Evolutionary conservation across 2,888 invertebrate genomes (phyloP).

Genomic region (Meliscaeva auricollis): DNA sequence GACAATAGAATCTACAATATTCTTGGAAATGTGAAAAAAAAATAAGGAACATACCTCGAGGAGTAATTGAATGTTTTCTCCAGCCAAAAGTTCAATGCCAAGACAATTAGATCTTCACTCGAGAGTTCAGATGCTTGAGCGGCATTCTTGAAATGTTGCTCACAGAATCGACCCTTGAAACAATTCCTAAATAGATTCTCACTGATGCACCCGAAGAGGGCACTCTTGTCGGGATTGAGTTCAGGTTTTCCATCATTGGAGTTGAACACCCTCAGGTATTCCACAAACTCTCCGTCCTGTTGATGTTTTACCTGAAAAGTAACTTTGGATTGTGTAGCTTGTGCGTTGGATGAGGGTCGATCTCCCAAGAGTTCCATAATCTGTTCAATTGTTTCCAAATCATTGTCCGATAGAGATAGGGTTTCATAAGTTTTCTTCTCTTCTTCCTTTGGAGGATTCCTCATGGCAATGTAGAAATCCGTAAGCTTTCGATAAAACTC

Average conservation of each 20-base stretch:
- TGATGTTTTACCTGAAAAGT: slow-evolving; percentile 86
- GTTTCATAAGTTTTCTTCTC: slow-evolving; percentile 77
- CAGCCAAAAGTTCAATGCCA: slow-evolving; percentile 90
- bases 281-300: slow-evolving; percentile 86
- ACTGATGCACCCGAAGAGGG: slow-evolving; percentile 80
- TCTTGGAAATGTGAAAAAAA: background rate
- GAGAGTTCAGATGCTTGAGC: slow-evolving; percentile 78
- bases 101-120: slow-evolving; percentile 88
- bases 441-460: slow-evolving; percentile 76
- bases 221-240: slow-evolving; percentile 81
- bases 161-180: slow-evolving; percentile 81
- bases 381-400: slow-evolving; percentile 87
- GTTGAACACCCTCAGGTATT: slow-evolving; percentile 82
- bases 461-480: slow-evolving; percentile 81
- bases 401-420: slow-evolving; percentile 79
- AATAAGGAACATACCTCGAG: slow-evolving; percentile 29
- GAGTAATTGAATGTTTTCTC: slow-evolving; percentile 85
- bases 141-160: slow-evolving; percentile 82
- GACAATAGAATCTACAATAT: background rate
- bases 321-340: slow-evolving; percentile 84
- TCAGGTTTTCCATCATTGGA: slow-evolving; percentile 80
- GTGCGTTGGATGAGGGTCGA: slow-evolving; percentile 77
- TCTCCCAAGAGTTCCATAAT: slow-evolving; percentile 86
- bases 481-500: slow-evolving; percentile 80
- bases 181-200: slow-evolving; percentile 80